These are phyloP conservation scores for Neoitamus cyanurus DNA, from an alignment of 2,888 invertebrate genomes.

Conservation along the genomic window DNA sequence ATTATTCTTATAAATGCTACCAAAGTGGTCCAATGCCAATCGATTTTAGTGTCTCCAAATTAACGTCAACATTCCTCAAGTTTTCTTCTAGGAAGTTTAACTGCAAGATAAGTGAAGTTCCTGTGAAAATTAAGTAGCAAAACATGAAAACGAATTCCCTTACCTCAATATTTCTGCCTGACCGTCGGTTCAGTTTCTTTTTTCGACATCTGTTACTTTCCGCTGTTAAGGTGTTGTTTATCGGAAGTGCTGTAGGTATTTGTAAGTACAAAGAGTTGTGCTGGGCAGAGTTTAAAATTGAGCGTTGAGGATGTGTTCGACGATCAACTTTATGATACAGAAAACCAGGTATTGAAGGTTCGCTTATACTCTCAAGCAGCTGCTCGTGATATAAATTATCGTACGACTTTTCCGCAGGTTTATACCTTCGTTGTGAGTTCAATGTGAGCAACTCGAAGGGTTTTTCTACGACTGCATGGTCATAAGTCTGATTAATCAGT, in stretches of 20 bases:
- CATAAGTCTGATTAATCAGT: not conserved
- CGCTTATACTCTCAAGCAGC: not conserved
- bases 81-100: not conserved
- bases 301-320: not conserved
- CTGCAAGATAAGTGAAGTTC: not conserved
- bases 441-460: not conserved
- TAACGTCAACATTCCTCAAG: not conserved
- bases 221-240: not conserved
- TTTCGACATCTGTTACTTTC: not conserved
- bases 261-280: not conserved
- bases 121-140: not conserved
- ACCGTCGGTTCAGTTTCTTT: not conserved
- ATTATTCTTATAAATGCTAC: not conserved
- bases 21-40: conserved; percentile 8
- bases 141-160: not conserved
- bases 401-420: not conserved
- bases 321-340: not conserved
- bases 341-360: not conserved
- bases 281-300: not conserved
- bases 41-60: not conserved
- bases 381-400: not conserved
- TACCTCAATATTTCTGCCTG: not conserved
- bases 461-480: not conserved
- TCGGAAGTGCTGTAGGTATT: not conserved
- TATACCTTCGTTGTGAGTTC: not conserved